Evolutionary conservation across 35 echinoderm and acorn worm genomes (phyloP).

Genomic region (Lytechinus variegatus): DNA sequence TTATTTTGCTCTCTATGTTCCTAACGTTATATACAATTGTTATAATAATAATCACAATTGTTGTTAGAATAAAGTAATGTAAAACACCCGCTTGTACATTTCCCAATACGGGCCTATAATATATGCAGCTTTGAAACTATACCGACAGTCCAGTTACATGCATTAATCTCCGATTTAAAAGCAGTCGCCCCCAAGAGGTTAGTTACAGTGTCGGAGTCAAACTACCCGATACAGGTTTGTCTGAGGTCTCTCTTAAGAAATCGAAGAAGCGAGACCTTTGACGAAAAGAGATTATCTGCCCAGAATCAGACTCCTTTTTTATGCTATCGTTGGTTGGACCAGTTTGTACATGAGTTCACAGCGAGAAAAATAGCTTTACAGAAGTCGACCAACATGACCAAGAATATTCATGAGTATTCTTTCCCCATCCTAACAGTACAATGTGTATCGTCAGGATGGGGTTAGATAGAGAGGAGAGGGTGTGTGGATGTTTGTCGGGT

Average conservation of each 20-base stretch:
- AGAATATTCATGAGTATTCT: neutral
- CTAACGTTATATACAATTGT: too few species aligned
- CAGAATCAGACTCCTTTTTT: neutral
- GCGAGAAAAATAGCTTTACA: neutral
- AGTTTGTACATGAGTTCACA: neutral
- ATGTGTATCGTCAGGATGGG: too few species aligned
- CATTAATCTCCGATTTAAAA: neutral
- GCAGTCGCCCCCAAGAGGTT: neutral
- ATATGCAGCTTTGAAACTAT: neutral
- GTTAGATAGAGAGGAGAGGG: too few species aligned
- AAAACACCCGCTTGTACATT: too few species aligned
- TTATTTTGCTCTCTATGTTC: too few species aligned
- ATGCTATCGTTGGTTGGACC: neutral
- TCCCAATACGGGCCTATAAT: too few species aligned
- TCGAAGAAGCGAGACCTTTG: neutral
- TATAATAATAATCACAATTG: too few species aligned
- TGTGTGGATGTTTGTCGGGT: too few species aligned
- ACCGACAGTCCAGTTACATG: neutral
- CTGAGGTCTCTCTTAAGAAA: neutral
- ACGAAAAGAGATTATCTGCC: conserved; percentile 5
- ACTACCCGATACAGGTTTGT: neutral
- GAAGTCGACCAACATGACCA: neutral
- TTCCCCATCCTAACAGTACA: neutral
- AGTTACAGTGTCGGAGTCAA: neutral
- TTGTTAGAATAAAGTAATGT: too few species aligned